A percentile compares a stretch with the other conserved stretches of the same genome.
Conservation (phyloP, 1,140 invertebrate species). For the Armadillidium nasatum region DNA sequence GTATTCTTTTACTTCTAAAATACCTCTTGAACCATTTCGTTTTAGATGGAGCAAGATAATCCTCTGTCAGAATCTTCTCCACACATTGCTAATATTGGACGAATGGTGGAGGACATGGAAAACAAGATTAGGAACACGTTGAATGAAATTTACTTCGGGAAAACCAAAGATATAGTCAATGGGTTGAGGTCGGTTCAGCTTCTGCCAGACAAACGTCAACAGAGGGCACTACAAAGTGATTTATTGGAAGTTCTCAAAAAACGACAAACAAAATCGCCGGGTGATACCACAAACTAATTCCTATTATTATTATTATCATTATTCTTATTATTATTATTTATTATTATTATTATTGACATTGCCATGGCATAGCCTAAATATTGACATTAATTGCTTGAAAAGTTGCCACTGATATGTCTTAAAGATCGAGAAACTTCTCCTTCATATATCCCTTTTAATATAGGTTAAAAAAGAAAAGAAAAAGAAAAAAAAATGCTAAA, state of each 20-base stretch:
- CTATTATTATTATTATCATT: too few relatives aligned
- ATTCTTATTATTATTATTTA: too few relatives aligned
- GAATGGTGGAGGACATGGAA: conserved; percentile 96
- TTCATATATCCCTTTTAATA: too few relatives aligned
- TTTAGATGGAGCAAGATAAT: conserved; percentile 82
- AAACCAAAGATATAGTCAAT: conserved; percentile 98
- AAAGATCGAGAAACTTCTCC: too few relatives aligned
- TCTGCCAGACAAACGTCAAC: conserved; percentile 73
- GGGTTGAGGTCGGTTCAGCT: conserved; percentile 85
- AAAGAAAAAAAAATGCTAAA: too few relatives aligned
- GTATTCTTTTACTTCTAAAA: not conserved
- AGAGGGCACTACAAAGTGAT: conserved; percentile 78
- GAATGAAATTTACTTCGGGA: conserved; percentile 99
- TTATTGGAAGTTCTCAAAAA: conserved; percentile 57
- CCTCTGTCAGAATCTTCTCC: conserved; percentile 84
- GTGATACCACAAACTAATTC: not conserved
- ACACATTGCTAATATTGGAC: conserved; percentile 97
- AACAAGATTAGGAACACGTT: conserved; percentile 98
- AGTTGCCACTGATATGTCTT: too few relatives aligned
- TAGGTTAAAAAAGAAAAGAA: too few relatives aligned
- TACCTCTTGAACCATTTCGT: conserved; percentile 6
- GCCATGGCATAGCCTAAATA: too few relatives aligned
- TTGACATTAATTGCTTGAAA: too few relatives aligned
- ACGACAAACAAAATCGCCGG: conserved; percentile 33
- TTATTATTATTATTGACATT: too few relatives aligned